These are phyloP conservation scores for Brachystomella parvula DNA, from an alignment of 1,140 invertebrate genomes.

Conservation along the genomic window DNA sequence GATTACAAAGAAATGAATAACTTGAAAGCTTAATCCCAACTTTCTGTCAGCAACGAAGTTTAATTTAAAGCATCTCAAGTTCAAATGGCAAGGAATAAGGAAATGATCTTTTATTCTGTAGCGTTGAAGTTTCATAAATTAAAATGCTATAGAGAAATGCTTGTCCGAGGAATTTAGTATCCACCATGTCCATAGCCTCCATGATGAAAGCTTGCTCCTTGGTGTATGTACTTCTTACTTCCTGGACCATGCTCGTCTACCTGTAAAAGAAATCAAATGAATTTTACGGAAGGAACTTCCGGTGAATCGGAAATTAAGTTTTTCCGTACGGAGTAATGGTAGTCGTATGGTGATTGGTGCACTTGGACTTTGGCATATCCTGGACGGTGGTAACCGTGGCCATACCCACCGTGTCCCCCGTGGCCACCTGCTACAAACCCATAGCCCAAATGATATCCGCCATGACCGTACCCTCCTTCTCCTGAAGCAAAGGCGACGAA, in stretches of 20 bases:
- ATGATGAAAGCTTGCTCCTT: conserved; percentile 7
- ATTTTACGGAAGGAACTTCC: neutral
- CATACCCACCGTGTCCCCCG: neutral
- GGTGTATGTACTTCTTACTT: conserved; percentile 19
- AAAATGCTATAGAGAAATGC: too few species aligned
- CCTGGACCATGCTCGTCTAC: conserved; percentile 15
- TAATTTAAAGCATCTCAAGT: too few species aligned
- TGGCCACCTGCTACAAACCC: neutral
- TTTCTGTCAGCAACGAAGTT: too few species aligned
- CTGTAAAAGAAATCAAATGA: neutral
- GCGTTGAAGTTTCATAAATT: too few species aligned
- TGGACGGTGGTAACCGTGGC: conserved; percentile 1
- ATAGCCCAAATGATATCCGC: neutral
- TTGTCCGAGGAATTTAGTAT: too few species aligned
- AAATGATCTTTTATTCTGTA: too few species aligned
- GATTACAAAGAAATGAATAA: too few species aligned
- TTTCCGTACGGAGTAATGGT: conserved; percentile 7
- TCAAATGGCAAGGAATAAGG: too few species aligned
- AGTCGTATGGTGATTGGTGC: conserved; percentile 13
- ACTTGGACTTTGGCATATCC: conserved; percentile 18
- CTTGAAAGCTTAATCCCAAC: too few species aligned
- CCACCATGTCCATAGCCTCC: conserved; percentile 8
- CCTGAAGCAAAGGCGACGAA: conserved; percentile 5
- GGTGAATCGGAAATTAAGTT: neutral
- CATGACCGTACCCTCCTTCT: neutral